These are phyloP conservation scores for Melanostoma scalare DNA, from an alignment of 2,888 invertebrate species.

Conservation along the genomic window DNA sequence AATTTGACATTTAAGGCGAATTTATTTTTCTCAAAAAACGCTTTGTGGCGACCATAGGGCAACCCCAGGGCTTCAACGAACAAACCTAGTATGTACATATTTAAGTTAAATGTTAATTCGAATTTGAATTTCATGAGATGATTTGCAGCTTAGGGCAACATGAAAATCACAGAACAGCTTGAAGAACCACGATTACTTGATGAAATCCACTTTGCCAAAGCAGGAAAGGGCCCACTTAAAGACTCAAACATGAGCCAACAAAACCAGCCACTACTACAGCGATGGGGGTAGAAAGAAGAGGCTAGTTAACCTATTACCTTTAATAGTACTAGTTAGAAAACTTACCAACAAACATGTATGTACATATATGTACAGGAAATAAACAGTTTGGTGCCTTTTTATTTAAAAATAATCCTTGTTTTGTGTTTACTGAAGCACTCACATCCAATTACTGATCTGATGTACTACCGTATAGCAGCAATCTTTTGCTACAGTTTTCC, in stretches of 20 bases:
- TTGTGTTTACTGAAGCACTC: too few relatives aligned
- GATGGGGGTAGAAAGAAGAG: slow-evolving; percentile 82
- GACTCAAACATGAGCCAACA: slow-evolving; percentile 93
- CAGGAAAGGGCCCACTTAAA: slow-evolving; percentile 94
- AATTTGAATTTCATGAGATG: neutral
- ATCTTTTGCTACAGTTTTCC: too few relatives aligned
- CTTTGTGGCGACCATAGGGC: too few relatives aligned
- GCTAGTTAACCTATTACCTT: slow-evolving; percentile 29
- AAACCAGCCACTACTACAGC: slow-evolving; percentile 82
- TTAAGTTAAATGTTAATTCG: too few relatives aligned
- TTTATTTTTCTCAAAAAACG: too few relatives aligned
- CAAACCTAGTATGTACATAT: too few relatives aligned
- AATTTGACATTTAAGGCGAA: too few relatives aligned
- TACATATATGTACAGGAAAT: slow-evolving; percentile 70
- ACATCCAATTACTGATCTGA: too few relatives aligned
- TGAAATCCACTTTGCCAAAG: slow-evolving; percentile 89
- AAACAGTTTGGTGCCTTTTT: slow-evolving; percentile 38
- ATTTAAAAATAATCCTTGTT: slow-evolving; percentile 19
- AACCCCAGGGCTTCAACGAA: too few relatives aligned
- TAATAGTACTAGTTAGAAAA: slow-evolving; percentile 51
- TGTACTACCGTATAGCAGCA: too few relatives aligned
- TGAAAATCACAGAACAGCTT: slow-evolving; percentile 90
- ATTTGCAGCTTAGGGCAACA: slow-evolving; percentile 89
- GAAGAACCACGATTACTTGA: slow-evolving; percentile 90
- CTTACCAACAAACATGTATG: slow-evolving; percentile 45